Evolutionary conservation across 2,888 invertebrate species (phyloP).

Genomic region (Campoplex capitator): DNA sequence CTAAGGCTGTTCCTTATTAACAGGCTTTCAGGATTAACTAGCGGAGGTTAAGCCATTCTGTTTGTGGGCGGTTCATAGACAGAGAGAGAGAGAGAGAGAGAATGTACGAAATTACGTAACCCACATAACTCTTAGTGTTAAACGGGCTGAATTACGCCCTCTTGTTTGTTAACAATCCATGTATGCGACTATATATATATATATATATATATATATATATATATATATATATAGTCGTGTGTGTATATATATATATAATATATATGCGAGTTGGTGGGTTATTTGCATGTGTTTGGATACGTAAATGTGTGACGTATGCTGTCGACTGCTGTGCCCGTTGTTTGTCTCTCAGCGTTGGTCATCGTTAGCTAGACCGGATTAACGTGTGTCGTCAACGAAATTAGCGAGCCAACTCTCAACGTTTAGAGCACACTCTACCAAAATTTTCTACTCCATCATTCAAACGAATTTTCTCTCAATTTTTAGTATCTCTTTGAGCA

Average conservation of each 20-base stretch:
- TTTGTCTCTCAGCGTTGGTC: slow-evolving; percentile 51
- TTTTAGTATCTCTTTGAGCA: neutral
- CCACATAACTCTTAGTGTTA: slow-evolving; percentile 21
- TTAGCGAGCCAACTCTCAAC: slow-evolving; percentile 42
- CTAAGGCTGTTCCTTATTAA: neutral
- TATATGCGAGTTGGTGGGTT: neutral
- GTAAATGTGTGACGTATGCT: slow-evolving; percentile 22
- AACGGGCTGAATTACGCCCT: slow-evolving; percentile 19
- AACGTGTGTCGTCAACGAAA: slow-evolving; percentile 62
- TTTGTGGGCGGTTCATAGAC: neutral
- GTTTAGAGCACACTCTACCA: slow-evolving; percentile 11
- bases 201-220: neutral
- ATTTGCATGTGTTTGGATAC: slow-evolving; percentile 7
- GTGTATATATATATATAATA: too few relatives aligned
- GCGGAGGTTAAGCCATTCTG: neutral
- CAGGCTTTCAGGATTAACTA: neutral
- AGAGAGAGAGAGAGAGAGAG: neutral
- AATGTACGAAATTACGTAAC: slow-evolving; percentile 23
- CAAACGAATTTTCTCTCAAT: slow-evolving; percentile 3
- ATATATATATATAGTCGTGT: neutral
- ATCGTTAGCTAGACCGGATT: slow-evolving; percentile 52
- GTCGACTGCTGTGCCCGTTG: slow-evolving; percentile 27
- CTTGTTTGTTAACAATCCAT: slow-evolving; percentile 25
- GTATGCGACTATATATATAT: neutral
- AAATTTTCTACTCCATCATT: slow-evolving; percentile 30